Base-by-base conservation (phyloP, 2,797 vertebrate genomes). In the Sebastolobus altivelis region DNA sequence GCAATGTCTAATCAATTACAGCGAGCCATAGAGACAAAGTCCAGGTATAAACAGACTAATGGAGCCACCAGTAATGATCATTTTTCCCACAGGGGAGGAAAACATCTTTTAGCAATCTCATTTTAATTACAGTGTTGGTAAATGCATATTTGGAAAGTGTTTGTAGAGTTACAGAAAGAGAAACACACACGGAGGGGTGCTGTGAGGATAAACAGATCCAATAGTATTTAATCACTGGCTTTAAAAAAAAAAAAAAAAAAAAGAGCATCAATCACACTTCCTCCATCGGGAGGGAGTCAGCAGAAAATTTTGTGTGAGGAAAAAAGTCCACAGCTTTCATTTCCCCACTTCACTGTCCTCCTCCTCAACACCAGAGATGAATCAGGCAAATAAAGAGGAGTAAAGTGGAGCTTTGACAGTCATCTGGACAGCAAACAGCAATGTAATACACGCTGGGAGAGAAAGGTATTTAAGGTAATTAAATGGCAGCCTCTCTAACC, bases 341-440 rank as follows among this genome's bases (percentile, higher is more conserved):
- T 35, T 71, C 68, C 66, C 63, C 12, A 49, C 54, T 71, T 75
- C 35, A 49, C 55, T 27, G 29, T 83, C 73, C 75, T 84, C 75
- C 62, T 83, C 74, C 37, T 81, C 63, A 75, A 22, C 75, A 68
- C 62, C 56, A 49, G 66, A 75, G 63, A 87, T 82, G 56, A 85
- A 79, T 84, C 65, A 69, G 31, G n/a, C 61, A 54, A 49, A 70
- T 12, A 65, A 49, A 79, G 65, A 54, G 63, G 37, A 78, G 38
- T 75, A 73, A 82, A 84, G 66, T 87, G 62, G 75, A 86, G 52
- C 69, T 65, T 29, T 58, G 77, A 81, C 68, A 85, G 61, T 67
- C 38, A 75, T 80, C 75, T 83, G 74, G 77, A 75, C 27, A 58
- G 56, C 58, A 79, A 74, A 72, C 63, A 49, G 27, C 56, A 29